Evolutionary conservation across 2,888 invertebrate species (phyloP), one percentile per base, ranked within the genome.

Genomic region (Camponotus fellah): DNA sequence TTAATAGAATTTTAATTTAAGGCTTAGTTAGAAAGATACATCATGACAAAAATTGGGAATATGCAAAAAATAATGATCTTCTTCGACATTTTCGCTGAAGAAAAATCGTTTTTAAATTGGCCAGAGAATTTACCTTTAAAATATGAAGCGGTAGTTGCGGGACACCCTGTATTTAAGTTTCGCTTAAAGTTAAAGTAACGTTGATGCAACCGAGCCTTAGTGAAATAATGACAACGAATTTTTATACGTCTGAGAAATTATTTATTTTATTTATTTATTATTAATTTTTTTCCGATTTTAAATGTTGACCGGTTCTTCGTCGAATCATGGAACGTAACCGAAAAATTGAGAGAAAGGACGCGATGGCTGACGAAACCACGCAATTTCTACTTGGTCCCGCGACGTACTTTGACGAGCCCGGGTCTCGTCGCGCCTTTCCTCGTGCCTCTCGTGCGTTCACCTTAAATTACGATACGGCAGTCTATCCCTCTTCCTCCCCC

Each of bases 381-480:
- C 56, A 58, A 69, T 77, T 58, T 77, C 69, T 68, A 58, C 69
- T 77, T 77, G 9, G 69, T 37, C 26, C 75, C 60, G 74, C 37
- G 75, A 49, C n/a, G 40, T 53, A 53, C 53, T 75, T 75, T 53
- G 75, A 65, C 66, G 65, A 82, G 43, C 46, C 49, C 4, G 62
- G 40, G 40, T n/a, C 58, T n/a, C 34, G 62, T 34, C 53, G 65
- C 40, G 49, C 14, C n/a, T 49, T 34, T 58, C 60, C 21, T 58
- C 65, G 65, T 26, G 21, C 40, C 37, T 66, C 77, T 43, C 77
- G 72, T 76, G 62, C 81, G 75, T 77, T 82, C 81, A 65, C 49
- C 82, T 87, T 86, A 89, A 91, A 89, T 91, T 89, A 91, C 87
- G 82, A 65, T 82, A 84, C 87, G 86, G 62, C 85, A 68, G 84